Evolutionary conservation across 2,797 vertebrate species (phyloP).

Genomic region (Lindbergichthys nudifrons): DNA sequence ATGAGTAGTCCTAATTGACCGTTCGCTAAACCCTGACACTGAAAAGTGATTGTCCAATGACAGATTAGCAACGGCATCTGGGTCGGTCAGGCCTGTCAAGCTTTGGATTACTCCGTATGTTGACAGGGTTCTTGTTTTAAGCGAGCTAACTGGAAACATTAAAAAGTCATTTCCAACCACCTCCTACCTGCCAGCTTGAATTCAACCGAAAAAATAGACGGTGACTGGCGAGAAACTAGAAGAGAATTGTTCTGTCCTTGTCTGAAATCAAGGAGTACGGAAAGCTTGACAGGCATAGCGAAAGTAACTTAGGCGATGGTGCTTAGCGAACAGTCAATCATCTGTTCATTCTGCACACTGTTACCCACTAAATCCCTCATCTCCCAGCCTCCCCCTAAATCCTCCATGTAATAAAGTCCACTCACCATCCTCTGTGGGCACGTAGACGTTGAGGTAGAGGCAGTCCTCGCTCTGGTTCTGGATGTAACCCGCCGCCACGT

Average conservation of each 20-base stretch:
- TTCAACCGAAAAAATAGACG: not conserved
- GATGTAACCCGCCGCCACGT: conserved; percentile 92
- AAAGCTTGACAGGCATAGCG: conserved; percentile 20
- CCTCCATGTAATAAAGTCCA: conserved; percentile 31
- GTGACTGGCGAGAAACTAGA: not conserved
- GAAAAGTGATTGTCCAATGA: conserved; percentile 1
- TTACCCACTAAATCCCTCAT: conserved; percentile 7
- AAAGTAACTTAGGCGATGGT: not conserved
- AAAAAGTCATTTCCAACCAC: conserved; percentile 4
- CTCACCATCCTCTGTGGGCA: conserved; percentile 96
- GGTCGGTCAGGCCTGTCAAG: not conserved
- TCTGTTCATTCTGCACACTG: not conserved
- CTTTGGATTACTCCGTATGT: not conserved
- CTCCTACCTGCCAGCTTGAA: not conserved
- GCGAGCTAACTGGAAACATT: not conserved
- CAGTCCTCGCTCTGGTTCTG: conserved; percentile 97
- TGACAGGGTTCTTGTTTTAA: not conserved
- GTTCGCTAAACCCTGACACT: conserved; percentile 39
- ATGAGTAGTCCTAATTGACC: not conserved
- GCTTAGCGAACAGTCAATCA: conserved; percentile 39
- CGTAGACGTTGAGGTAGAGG: conserved; percentile 95
- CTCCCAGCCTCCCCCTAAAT: conserved; percentile 11
- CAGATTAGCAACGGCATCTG: not conserved
- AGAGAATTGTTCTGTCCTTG: not conserved
- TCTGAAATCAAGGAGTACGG: not conserved